Conservation (phyloP, 2,888 invertebrate genomes). For the Reticulitermes lucifugus region DNA sequence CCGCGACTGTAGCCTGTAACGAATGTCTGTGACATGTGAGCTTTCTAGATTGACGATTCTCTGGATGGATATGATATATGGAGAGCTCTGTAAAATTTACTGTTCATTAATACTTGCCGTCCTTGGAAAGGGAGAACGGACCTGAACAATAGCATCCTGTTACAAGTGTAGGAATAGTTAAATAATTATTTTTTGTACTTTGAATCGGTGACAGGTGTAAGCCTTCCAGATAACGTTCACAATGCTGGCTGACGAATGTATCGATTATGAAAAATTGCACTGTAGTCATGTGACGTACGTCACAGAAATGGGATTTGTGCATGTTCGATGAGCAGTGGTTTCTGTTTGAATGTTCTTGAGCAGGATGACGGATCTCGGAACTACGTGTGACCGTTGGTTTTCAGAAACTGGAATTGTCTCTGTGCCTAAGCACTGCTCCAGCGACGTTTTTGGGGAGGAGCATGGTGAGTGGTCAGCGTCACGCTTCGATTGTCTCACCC, state of each 20-base stretch:
- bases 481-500: too few species aligned
- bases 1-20: conserved; percentile 19
- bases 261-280: conserved; percentile 35
- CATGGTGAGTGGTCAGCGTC: too few species aligned
- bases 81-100: conserved; percentile 30
- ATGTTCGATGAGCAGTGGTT: background rate
- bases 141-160: conserved; percentile 18
- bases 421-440: too few species aligned
- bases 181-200: conserved; percentile 29
- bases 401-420: too few species aligned
- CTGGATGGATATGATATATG: conserved; percentile 41
- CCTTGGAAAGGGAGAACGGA: conserved; percentile 22
- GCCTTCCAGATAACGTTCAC: conserved; percentile 37
- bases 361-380: too few species aligned
- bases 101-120: conserved; percentile 39
- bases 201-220: conserved; percentile 39
- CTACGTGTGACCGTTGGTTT: too few species aligned
- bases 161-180: conserved; percentile 27
- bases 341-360: background rate
- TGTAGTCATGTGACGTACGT: conserved; percentile 10
- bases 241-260: conserved; percentile 22
- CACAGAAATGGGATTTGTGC: conserved; percentile 29
- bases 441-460: too few species aligned
- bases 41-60: conserved; percentile 46
- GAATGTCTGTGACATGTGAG: conserved; percentile 46